Evolutionary conservation across 2,888 invertebrate genomes (phyloP), one percentile per base, ranked within the genome.

Genomic region (Microdon myrmicae): DNA sequence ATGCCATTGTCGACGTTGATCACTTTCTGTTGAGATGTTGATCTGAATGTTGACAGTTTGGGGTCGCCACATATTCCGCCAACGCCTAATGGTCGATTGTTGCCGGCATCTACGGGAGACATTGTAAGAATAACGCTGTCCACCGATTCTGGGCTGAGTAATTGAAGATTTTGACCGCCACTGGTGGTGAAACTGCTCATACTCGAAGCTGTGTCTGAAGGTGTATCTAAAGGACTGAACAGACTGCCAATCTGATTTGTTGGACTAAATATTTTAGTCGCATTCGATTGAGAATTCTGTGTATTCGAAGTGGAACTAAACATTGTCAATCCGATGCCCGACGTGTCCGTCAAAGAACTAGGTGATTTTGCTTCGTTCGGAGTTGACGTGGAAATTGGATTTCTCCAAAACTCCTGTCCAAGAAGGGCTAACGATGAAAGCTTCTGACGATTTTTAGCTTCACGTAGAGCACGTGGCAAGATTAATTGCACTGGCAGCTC

Each of bases 401-500:
- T 90, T 49, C 88, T 84, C 90, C 90, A 90, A 79, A 90, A 90
- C 77, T 90, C 90, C 78, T 92, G 92, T 19, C 96, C 96, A 37
- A 97, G 82, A 67, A 96, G 83, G 4, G 96, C 94, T 44, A 96
- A 82, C 1, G 95, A 94, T 37, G 92, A 90, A 35, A 97, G 85
- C 76, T 95, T 93, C 77, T 94, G 93, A 28, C 94, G 87, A 74
- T 93, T 92, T 77, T 89, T 90, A 37, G 94, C 94, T 69, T 93
- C 91, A 43, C 90, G 86, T 70, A 96, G 87, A 19, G 92, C 88
- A 69, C 88, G 86, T 29, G 96, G 95, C 73, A 96, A 82, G 69
- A 87, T 87, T 70, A 97, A 84, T 81, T 92, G 92, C 47, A 94
- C 94, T 60, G 96, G 96, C 73, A 96, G 83, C 82, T 96, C 96